Base-by-base conservation (phyloP, 2,797 vertebrate genomes). In the Falco rusticolus region DNA sequence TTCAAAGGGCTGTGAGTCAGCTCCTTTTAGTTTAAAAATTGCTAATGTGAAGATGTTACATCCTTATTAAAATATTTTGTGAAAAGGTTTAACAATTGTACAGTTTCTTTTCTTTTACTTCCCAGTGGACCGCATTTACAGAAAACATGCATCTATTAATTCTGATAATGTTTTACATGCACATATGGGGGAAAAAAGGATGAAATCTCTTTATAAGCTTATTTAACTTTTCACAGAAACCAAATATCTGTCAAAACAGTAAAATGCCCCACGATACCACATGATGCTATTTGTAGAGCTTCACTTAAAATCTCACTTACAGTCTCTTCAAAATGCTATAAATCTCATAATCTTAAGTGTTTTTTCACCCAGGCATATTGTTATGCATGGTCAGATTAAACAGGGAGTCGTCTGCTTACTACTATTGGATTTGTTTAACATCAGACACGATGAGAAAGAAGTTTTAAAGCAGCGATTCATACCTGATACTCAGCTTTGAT, bases 1-100 rank as follows among this genome's bases (percentile, higher is more conserved):
- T 92, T 87, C 65, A 63, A 7, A 57, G 87, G 95, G 45, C 77
- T 90, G 21, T 93, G 78, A 93, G 51, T 84, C 93, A 92, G 83
- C 64, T 92, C 53, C 34, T 96, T 94, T 93, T 92, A 91, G 60
- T 89, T 96, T 90, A 82, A 93, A 86, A 95, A 78, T 43, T 61
- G 90, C 88, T 90, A 70, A 90, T 84, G 89, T 96, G 86, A 96
- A 92, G 64, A 81, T 91, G 91, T 95, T 94, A 92, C 53, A 94
- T 69, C 84, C 90, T 81, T 96, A 97, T 96, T 97, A 96, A 97
- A 96, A 92, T 87, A 96, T 74, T 94, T 94, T 77, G 64, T 94
- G 60, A 93, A 96, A 96, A 93, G 82, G 89, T 97, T 95, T 91
- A 79, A 89, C 22, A 80, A 77, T 82, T 89, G 88, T 87, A 85